Evolutionary conservation across 2,888 invertebrate genomes (phyloP).

Genomic region (Protodeltote pygarga): DNA sequence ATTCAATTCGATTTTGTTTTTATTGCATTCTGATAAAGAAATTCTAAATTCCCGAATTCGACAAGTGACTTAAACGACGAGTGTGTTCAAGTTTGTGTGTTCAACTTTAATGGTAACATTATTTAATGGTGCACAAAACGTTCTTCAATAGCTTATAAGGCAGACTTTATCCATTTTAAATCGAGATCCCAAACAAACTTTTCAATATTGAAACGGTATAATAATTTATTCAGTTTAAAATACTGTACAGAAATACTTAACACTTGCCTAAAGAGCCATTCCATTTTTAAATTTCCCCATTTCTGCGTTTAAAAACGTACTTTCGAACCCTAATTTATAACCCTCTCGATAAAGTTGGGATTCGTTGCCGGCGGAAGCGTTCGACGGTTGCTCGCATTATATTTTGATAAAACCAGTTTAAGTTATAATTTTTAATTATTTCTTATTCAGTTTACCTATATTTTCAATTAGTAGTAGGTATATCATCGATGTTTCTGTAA

Average conservation of each 20-base stretch:
- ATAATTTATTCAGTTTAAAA: slow-evolving; percentile 14
- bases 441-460: background rate
- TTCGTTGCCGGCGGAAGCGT: slow-evolving; percentile 48
- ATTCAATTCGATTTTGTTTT: too few relatives aligned
- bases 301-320: slow-evolving; percentile 59
- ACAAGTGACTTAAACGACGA: too few relatives aligned
- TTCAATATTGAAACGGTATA: slow-evolving; percentile 39
- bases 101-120: too few relatives aligned
- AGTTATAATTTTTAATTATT: background rate
- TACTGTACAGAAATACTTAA: slow-evolving; percentile 28
- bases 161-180: too few relatives aligned
- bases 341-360: slow-evolving; percentile 53
- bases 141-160: too few relatives aligned
- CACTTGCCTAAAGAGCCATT: slow-evolving; percentile 51
- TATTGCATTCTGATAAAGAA: too few relatives aligned
- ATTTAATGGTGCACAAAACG: too few relatives aligned
- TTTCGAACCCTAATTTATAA: slow-evolving; percentile 65
- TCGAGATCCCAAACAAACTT: slow-evolving; percentile 14
- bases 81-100: too few relatives aligned
- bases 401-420: slow-evolving; percentile 11
- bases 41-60: too few relatives aligned
- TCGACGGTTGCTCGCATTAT: slow-evolving; percentile 10
- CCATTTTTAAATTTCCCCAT: slow-evolving; percentile 58
- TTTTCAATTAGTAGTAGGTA: too few relatives aligned
- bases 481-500: too few relatives aligned